Evolutionary conservation across 2,113 vertebrate species (phyloP).

Genomic region (Platichthys flesus): DNA sequence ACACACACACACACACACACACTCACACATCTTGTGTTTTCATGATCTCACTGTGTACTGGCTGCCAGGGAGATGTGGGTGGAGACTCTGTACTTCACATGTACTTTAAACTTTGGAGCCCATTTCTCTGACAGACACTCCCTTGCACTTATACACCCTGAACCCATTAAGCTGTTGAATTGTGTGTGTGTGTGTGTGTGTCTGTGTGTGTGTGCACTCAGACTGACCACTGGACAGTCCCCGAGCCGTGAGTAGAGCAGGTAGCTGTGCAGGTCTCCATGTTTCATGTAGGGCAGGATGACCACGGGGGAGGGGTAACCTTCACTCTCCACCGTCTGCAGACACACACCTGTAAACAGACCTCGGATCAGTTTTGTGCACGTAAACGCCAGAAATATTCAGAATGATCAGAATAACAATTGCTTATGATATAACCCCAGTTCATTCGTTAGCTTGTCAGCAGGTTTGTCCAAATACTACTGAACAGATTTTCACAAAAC

Average conservation of each 20-base stretch:
- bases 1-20: no score
- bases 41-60: slow-evolving; percentile 28
- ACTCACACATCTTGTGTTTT: no score
- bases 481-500: no score
- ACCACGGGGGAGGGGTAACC: slow-evolving; percentile 92
- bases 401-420: no score
- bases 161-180: slow-evolving; percentile 20
- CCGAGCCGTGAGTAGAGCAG: slow-evolving; percentile 91
- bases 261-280: slow-evolving; percentile 94
- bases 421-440: no score
- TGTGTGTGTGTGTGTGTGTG: not conserved
- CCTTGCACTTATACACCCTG: slow-evolving; percentile 1
- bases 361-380: not conserved
- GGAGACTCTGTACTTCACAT: no score
- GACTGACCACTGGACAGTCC: slow-evolving; percentile 88
- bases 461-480: no score
- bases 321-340: slow-evolving; percentile 92
- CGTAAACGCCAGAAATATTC: not conserved
- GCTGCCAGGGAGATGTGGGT: slow-evolving; percentile 12
- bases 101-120: slow-evolving; percentile 60
- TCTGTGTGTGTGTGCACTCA: not conserved
- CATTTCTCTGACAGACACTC: slow-evolving; percentile 50
- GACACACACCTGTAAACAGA: slow-evolving; percentile 87
- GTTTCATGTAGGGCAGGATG: slow-evolving; percentile 93
- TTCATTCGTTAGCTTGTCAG: no score